Conservation (phyloP, 2,888 invertebrate genomes). For the Caenorhabditis sp. region DNA sequence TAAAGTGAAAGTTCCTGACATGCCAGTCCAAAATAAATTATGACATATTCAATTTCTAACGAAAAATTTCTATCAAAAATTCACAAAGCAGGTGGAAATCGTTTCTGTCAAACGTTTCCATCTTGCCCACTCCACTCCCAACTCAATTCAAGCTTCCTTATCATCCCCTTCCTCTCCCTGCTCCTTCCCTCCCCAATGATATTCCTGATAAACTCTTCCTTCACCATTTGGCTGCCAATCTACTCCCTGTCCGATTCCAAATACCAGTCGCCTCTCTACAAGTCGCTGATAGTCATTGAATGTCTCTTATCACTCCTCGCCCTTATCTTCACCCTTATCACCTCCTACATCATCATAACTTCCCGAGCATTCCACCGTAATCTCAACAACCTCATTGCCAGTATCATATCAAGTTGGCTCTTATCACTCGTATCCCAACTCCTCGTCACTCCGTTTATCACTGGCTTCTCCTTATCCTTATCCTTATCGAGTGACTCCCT, state of each 20-base stretch:
- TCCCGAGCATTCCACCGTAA: constrained; percentile 33
- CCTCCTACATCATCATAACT: constrained; percentile 17
- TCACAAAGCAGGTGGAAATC: too few species aligned
- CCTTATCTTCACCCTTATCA: neutral
- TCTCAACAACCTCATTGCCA: constrained; percentile 21
- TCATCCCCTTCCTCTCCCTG: too few species aligned
- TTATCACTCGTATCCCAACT: neutral
- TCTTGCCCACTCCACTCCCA: too few species aligned
- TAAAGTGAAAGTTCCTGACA: too few species aligned
- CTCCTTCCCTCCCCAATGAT: too few species aligned
- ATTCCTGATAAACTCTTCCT: constrained; percentile 19
- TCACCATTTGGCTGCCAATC: constrained; percentile 37
- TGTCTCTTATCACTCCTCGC: constrained; percentile 13
- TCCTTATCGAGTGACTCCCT: too few species aligned
- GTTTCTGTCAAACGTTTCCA: too few species aligned
- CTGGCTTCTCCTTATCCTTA: too few species aligned
- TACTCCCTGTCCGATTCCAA: constrained; percentile 18
- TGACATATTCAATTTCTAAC: too few species aligned
- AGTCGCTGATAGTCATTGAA: constrained; percentile 9
- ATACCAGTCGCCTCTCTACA: constrained; percentile 16
- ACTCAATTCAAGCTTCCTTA: too few species aligned
- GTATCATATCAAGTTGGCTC: constrained; percentile 24
- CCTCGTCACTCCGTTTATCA: constrained; percentile 21
- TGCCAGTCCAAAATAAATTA: too few species aligned
- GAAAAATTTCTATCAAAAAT: too few species aligned